Percentiles rank a stretch among this genome's conserved stretches.
Evolutionary conservation across 23 tunicate genomes (phyloP).

Genomic region (Diplosoma virens): DNA sequence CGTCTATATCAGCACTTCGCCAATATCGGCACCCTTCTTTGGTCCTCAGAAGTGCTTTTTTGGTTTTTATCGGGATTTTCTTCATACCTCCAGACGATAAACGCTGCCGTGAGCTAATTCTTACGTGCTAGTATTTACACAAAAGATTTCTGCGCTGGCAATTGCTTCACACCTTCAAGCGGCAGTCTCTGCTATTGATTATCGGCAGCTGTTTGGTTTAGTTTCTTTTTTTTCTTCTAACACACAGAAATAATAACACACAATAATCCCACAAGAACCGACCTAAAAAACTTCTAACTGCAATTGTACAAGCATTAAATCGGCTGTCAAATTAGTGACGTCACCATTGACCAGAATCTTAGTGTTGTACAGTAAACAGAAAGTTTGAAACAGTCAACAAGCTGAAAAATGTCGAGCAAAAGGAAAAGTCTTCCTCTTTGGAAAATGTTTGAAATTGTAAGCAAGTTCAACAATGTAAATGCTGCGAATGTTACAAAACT

Average conservation of each 20-base stretch:
- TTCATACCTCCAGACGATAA: conserved; percentile 11
- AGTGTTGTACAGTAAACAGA: too few relatives aligned
- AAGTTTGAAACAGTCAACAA: too few relatives aligned
- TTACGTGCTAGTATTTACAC: conserved; percentile 6
- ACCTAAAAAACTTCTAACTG: conserved; percentile 10
- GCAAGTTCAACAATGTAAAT: too few relatives aligned
- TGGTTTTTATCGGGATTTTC: background rate
- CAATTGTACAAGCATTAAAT: conserved; percentile 10
- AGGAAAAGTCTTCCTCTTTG: too few relatives aligned
- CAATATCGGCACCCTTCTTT: conserved; percentile 2
- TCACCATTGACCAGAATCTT: conserved; percentile 13
- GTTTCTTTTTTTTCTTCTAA: conserved; percentile 10
- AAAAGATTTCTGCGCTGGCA: conserved; percentile 9
- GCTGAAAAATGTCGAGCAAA: too few relatives aligned
- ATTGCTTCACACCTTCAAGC: conserved; percentile 17
- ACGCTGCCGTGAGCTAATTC: conserved; percentile 6
- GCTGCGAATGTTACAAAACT: too few relatives aligned
- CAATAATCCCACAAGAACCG: conserved; percentile 4
- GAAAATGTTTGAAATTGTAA: too few relatives aligned
- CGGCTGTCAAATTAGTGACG: conserved; percentile 6
- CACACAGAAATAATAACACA: conserved; percentile 4
- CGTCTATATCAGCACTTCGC: conserved; percentile 11
- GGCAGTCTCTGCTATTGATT: conserved; percentile 24
- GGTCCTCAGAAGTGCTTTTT: conserved; percentile 5
- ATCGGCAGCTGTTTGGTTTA: conserved; percentile 10